Evolutionary conservation across 2,797 vertebrate species (phyloP), one percentile per base, ranked within the genome.

Genomic region (Acanthiza pusilla): DNA sequence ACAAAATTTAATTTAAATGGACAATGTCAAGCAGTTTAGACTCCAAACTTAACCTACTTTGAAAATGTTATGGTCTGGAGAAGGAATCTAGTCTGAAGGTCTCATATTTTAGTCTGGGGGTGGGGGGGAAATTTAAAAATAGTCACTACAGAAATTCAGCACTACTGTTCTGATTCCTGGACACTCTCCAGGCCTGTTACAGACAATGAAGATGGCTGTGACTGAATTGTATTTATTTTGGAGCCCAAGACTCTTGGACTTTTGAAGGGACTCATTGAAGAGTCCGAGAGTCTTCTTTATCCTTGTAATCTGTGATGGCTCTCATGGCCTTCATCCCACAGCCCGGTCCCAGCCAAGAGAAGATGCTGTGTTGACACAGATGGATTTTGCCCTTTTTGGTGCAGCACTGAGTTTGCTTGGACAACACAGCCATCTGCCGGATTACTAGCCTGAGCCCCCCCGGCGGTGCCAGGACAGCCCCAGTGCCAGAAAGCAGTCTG

Each of bases 341-440:
- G 65, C 27, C 18, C 3, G 66, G 54, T 42, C 34, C 72, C 54
- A 72, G 88, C 66, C 88, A 88, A 88, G 54, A 73, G 58, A 91
- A 63, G 88, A 75, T 23, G 58, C 66, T 73, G 57, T 88, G 82
- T 80, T 91, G 94, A 93, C 79, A 95, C 89, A 95, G 95, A 94
- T 88, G 87, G 89, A 68, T 92, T 91, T 63, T 96, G 81, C 68
- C 91, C 91, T 92, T 96, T 96, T 85, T 85, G 88, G 91, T 91
- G 72, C 57, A 89, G 82, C 18, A 0, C 48, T 74, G 72, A 16
- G 65, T 91, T 96, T 93, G 89, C 91, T 95, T 88, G 68, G 87
- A 70, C 82, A 96, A 92, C 85, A 88, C 68, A 89, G 66, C 72
- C 89, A 95, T 92, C 94, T 95, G 94, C 75, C 0, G 2, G 85